Percentiles rank a stretch among this genome's conserved stretches.
Conservation (phyloP, 1,140 invertebrate species). For the Heliconius eleuchia region DNA sequence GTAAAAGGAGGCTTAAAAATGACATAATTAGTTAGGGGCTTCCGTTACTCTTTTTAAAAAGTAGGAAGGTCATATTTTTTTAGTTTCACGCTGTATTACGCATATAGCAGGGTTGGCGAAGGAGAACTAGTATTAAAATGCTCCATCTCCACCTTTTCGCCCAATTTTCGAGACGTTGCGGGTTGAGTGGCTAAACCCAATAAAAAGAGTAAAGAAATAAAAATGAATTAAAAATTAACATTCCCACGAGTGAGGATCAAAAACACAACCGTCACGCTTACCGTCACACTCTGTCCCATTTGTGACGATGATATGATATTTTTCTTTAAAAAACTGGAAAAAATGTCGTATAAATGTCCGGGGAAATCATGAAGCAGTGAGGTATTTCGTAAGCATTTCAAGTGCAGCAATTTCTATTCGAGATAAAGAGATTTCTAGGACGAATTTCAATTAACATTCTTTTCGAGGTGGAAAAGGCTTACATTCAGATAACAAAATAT, state of each 20-base stretch:
- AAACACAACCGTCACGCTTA: neutral
- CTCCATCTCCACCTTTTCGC: no score
- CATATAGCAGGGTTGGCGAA: no score
- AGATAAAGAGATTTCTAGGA: neutral
- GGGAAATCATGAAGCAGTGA: neutral
- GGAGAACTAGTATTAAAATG: no score
- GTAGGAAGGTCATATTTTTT: neutral
- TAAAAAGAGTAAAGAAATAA: no score
- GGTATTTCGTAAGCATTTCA: neutral
- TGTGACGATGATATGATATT: no score
- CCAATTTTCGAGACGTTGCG: no score
- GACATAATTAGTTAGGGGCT: neutral
- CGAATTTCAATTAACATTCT: slow-evolving; percentile 1
- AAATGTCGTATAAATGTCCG: neutral
- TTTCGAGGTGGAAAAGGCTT: neutral
- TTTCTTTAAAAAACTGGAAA: neutral
- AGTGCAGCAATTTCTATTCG: slow-evolving; percentile 1
- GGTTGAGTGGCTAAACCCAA: no score
- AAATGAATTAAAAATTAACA: no score
- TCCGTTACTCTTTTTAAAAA: neutral
- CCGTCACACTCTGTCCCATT: neutral
- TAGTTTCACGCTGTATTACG: no score
- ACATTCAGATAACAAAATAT: neutral
- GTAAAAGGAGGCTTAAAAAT: neutral
- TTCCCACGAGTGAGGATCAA: neutral